Conservation (phyloP, 2,888 invertebrate genomes). For the Himalopsyche kuldschensis region DNA sequence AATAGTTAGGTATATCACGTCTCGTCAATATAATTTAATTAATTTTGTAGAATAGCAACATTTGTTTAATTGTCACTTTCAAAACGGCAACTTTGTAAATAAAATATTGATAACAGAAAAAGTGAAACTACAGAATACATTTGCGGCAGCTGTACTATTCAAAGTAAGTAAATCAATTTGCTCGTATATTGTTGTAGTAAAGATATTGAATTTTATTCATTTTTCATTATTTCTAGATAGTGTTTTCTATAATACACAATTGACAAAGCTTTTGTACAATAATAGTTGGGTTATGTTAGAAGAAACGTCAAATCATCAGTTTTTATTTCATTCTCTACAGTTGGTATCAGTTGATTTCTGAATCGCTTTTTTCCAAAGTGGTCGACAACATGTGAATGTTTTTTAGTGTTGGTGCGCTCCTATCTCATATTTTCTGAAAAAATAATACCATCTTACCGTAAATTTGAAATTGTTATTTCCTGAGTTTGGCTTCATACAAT, state of each 20-base stretch:
- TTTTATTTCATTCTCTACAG: neutral
- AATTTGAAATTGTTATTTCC: too few relatives aligned
- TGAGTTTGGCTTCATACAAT: too few relatives aligned
- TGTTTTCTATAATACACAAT: neutral
- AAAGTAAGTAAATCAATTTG: neutral
- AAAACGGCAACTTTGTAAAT: neutral
- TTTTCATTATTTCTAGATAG: neutral
- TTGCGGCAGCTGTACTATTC: neutral
- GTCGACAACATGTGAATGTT: too few relatives aligned
- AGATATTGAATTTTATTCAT: neutral
- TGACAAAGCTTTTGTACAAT: neutral
- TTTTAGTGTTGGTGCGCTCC: too few relatives aligned
- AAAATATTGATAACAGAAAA: neutral
- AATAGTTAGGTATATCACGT: too few relatives aligned
- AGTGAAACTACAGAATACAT: neutral
- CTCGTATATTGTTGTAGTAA: neutral
- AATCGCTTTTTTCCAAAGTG: too few relatives aligned
- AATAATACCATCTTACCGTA: too few relatives aligned
- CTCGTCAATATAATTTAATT: too few relatives aligned
- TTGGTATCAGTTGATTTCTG: neutral
- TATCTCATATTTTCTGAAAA: too few relatives aligned
- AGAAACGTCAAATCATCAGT: slow-evolving; percentile 22
- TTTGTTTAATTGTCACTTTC: neutral
- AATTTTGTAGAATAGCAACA: neutral
- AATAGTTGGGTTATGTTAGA: neutral